Percentiles rank a stretch among this genome's conserved stretches.
Evolutionary conservation across 2,888 invertebrate species (phyloP).

Genomic region (Synergus itoensis): DNA sequence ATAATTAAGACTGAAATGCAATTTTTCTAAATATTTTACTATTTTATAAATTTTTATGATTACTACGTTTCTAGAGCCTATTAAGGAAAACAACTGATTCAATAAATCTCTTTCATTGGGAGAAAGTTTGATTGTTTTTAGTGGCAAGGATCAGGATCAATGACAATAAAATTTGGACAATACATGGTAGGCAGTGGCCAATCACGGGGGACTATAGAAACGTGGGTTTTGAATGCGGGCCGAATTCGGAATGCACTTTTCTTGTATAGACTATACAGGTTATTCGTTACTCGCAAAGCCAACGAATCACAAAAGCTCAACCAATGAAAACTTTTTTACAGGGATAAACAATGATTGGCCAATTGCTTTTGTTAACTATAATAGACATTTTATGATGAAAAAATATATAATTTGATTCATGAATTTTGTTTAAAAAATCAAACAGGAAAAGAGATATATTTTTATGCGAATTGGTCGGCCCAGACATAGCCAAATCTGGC

Average conservation of each 20-base stretch:
- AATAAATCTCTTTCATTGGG: neutral
- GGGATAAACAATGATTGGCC: slow-evolving; percentile 8
- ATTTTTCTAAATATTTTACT: no score
- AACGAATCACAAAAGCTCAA: slow-evolving; percentile 17
- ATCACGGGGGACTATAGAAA: slow-evolving; percentile 1
- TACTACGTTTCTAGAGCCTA: neutral
- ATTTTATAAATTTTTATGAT: neutral
- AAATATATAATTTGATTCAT: neutral
- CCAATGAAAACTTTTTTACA: neutral
- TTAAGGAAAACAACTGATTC: neutral
- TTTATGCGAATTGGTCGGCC: no score
- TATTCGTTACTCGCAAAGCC: slow-evolving; percentile 10
- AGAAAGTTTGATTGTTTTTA: slow-evolving; percentile 4
- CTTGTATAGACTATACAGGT: neutral
- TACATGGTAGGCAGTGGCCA: neutral
- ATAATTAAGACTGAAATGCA: no score
- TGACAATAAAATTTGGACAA: slow-evolving; percentile 27
- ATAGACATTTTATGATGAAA: neutral
- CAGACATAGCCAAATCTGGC: no score
- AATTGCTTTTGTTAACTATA: neutral
- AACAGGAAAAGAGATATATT: no score
- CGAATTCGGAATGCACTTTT: slow-evolving; percentile 14
- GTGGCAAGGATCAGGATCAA: slow-evolving; percentile 1
- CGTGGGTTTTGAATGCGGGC: neutral
- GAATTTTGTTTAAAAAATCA: neutral